Percentiles rank a stretch among this genome's conserved stretches.
phyloP scores from a whole-genome alignment of 2,888 invertebrate species.

The Bhutanitis thaidina region DNA sequence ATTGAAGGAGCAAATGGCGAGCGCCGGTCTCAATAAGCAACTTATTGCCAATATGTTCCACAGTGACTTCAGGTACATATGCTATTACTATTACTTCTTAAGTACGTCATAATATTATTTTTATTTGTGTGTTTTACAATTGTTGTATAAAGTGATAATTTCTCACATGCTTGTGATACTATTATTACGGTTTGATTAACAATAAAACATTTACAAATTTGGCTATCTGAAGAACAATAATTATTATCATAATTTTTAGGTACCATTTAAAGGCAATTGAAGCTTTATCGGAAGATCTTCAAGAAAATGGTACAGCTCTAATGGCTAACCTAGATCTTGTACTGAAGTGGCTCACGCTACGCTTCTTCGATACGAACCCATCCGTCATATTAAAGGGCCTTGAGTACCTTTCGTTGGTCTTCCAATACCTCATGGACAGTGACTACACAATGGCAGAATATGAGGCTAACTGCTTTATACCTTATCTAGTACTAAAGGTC shows the following conservation, averaged over 20 bases:
- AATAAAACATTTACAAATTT: no score
- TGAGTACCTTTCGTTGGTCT: constrained; percentile 92
- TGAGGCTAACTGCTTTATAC: constrained; percentile 96
- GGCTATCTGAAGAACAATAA: no score
- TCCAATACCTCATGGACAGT: constrained; percentile 87
- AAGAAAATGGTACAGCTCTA: constrained; percentile 88
- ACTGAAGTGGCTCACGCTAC: constrained; percentile 96
- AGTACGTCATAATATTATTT: no score
- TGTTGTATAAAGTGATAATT: no score
- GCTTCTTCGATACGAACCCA: constrained; percentile 99
- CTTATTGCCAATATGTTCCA: constrained; percentile 96
- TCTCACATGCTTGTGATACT: no score
- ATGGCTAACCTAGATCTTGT: constrained; percentile 96
- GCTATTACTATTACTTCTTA: no score
- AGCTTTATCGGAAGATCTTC: constrained; percentile 89
- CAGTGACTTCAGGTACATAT: constrained; percentile 87
- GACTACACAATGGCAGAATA: constrained; percentile 93
- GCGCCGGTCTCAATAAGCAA: constrained; percentile 92
- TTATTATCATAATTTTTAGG: constrained; percentile 59
- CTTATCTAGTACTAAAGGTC: constrained; percentile 95
- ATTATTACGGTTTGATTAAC: no score
- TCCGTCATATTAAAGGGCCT: constrained; percentile 97
- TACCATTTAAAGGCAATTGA: constrained; percentile 98
- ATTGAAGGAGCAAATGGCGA: constrained; percentile 93
- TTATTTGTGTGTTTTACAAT: no score